A percentile compares a stretch with the other conserved stretches of the same genome.
Evolutionary conservation across 1,140 invertebrate genomes (phyloP).

Genomic region (Radopholus similis): DNA sequence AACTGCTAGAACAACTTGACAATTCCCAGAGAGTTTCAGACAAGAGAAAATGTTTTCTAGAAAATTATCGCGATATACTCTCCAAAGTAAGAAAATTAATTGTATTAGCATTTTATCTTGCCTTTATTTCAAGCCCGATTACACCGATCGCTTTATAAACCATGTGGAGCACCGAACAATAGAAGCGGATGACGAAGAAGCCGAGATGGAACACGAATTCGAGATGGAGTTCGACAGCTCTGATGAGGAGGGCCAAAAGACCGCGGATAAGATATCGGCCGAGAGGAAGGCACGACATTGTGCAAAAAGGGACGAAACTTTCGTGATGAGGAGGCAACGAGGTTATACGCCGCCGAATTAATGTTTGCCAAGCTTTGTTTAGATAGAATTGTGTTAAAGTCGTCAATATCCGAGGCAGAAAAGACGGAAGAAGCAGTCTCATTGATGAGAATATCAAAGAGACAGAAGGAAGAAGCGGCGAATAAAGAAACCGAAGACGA

Average conservation of each 20-base stretch:
- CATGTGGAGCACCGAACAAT: conserved; percentile 40
- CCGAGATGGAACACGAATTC: conserved; percentile 28
- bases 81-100: conserved; percentile 12
- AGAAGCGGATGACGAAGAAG: conserved; percentile 43
- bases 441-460: not conserved
- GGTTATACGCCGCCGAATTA: not conserved
- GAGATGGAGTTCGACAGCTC: conserved; percentile 46
- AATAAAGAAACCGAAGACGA: not conserved
- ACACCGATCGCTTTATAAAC: conserved; percentile 35
- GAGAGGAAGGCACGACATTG: conserved; percentile 11
- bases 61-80: not conserved
- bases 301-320: not conserved
- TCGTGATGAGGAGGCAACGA: conserved; percentile 18
- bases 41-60: conserved; percentile 34
- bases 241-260: conserved; percentile 38
- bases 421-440: not conserved
- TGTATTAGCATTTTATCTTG: conserved; percentile 16
- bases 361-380: conserved; percentile 3
- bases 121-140: conserved; percentile 5
- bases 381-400: conserved; percentile 4
- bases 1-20: conserved; percentile 51
- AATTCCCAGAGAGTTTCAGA: conserved; percentile 60
- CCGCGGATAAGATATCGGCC: conserved; percentile 24
- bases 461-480: not conserved
- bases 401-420: conserved; percentile 15